These are phyloP conservation scores for Mya arenaria DNA, from an alignment of 1,140 invertebrate species.

Conservation along the genomic window DNA sequence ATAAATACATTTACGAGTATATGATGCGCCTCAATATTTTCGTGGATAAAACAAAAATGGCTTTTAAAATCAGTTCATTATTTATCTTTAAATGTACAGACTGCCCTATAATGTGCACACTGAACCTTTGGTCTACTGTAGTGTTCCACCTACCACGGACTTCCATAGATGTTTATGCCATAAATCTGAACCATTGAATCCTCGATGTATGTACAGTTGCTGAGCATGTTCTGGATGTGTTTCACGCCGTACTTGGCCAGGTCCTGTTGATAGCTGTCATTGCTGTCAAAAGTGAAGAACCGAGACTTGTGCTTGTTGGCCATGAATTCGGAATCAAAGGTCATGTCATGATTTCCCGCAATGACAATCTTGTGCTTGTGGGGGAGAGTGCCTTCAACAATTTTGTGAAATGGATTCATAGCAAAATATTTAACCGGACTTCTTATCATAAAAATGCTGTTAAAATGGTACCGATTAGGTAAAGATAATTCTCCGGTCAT, in stretches of 20 bases:
- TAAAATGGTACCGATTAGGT: no score
- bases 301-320: not conserved
- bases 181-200: constrained; percentile 86
- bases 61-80: no score
- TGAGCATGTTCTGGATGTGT: constrained; percentile 82
- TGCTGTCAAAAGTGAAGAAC: not conserved
- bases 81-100: no score
- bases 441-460: no score
- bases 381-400: constrained; percentile 84
- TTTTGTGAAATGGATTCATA: no score
- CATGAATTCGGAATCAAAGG: constrained; percentile 85
- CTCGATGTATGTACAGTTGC: constrained; percentile 91
- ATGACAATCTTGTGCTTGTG: constrained; percentile 94
- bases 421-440: no score
- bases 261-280: constrained; percentile 20
- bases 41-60: no score
- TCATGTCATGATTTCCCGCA: constrained; percentile 94
- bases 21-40: no score
- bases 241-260: constrained; percentile 55
- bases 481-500: no score
- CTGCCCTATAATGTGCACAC: no score
- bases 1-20: no score
- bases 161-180: constrained; percentile 92
- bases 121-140: no score
- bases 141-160: constrained; percentile 88